phyloP scores from a whole-genome alignment of 2,113 vertebrate genomes.

The Caretta caretta region DNA sequence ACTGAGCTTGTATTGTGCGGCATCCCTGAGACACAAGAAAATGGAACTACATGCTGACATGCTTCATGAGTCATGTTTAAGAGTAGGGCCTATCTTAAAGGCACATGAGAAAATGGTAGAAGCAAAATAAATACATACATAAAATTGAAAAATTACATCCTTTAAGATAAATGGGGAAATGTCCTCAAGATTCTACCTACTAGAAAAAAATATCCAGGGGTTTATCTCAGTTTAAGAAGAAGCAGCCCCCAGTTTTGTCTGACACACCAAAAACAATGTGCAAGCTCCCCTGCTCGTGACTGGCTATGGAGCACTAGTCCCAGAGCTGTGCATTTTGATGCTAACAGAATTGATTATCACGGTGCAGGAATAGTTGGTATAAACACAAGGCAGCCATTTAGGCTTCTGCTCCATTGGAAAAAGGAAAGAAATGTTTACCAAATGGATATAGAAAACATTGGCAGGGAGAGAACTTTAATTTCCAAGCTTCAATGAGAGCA shows the following conservation, averaged over 20 bases:
- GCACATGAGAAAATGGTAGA: background rate
- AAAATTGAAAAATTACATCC: background rate
- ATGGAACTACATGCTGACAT: background rate
- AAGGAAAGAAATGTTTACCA: slow-evolving; percentile 29
- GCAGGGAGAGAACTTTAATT: slow-evolving; percentile 52
- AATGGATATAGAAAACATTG: slow-evolving; percentile 66
- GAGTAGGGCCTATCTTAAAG: background rate
- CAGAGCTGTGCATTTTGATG: slow-evolving; percentile 56
- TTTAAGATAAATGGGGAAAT: background rate
- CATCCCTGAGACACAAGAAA: background rate
- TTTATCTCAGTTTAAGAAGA: background rate
- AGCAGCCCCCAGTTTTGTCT: background rate
- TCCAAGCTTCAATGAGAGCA: slow-evolving; percentile 48
- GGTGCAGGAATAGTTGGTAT: slow-evolving; percentile 50
- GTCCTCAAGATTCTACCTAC: background rate
- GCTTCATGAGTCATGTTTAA: background rate
- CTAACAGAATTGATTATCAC: background rate
- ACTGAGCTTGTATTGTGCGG: background rate
- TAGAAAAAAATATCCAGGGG: background rate
- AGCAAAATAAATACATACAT: background rate
- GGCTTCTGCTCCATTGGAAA: slow-evolving; percentile 63
- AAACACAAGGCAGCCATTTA: background rate
- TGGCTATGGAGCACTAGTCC: slow-evolving; percentile 4
- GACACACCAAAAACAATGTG: background rate
- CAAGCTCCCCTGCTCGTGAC: background rate